Evolutionary conservation across 2,888 invertebrate genomes (phyloP).

Genomic region (Drosophila stalkeri): DNA sequence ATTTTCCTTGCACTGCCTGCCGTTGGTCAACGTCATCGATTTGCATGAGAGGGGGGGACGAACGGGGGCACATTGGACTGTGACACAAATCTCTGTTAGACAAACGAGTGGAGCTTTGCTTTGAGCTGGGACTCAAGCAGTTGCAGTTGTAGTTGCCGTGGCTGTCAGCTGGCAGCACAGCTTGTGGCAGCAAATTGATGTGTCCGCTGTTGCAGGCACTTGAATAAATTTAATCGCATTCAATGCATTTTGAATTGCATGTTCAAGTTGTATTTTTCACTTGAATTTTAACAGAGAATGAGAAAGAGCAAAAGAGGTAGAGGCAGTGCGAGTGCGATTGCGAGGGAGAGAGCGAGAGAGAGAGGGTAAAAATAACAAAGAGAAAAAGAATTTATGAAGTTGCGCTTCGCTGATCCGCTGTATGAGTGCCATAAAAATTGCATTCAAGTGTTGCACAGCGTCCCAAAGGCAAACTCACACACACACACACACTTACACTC

Average conservation of each 20-base stretch:
- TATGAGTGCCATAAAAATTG: constrained; percentile 34
- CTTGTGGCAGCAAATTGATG: constrained; percentile 35
- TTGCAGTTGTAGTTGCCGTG: constrained; percentile 6
- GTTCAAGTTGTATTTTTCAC: constrained; percentile 8
- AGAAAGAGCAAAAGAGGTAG: too few species aligned
- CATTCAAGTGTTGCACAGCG: constrained; percentile 20
- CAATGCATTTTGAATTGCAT: constrained; percentile 36
- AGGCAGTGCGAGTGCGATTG: too few species aligned
- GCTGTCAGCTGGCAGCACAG: constrained; percentile 25
- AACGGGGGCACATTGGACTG: background rate
- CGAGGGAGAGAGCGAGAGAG: background rate
- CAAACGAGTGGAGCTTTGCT: constrained; percentile 17
- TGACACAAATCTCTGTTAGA: constrained; percentile 30
- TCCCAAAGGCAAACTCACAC: background rate
- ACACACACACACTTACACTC: background rate
- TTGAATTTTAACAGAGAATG: background rate
- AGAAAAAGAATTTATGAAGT: constrained; percentile 7
- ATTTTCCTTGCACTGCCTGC: constrained; percentile 31
- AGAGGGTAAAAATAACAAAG: background rate
- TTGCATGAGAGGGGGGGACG: constrained; percentile 25
- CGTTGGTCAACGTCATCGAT: constrained; percentile 44
- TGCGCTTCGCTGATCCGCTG: constrained; percentile 21
- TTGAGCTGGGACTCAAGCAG: constrained; percentile 16
- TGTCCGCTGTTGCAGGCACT: constrained; percentile 35
- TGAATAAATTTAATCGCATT: constrained; percentile 42